Evolutionary conservation across 2,113 vertebrate genomes (phyloP).

Genomic region (Laticauda laticaudata): DNA sequence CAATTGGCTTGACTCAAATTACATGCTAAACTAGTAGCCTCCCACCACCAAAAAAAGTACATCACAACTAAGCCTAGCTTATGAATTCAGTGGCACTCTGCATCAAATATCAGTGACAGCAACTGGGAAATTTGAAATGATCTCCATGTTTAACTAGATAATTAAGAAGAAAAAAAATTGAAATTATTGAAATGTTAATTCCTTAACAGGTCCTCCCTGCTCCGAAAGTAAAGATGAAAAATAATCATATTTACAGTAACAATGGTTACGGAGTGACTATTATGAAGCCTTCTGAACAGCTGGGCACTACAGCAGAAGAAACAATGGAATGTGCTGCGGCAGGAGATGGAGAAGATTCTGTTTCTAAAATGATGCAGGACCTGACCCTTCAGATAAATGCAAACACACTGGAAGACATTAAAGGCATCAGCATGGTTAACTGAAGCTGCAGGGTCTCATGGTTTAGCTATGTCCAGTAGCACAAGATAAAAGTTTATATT

Average conservation of each 20-base stretch:
- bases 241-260: slow-evolving; percentile 63
- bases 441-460: slow-evolving; percentile 25
- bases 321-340: slow-evolving; percentile 48
- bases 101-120: not conserved
- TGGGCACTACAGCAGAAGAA: slow-evolving; percentile 47
- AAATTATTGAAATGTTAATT: not conserved
- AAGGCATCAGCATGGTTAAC: slow-evolving; percentile 58
- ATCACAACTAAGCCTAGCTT: not conserved
- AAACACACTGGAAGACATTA: slow-evolving; percentile 57
- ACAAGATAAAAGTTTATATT: not conserved
- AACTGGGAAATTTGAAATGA: not conserved
- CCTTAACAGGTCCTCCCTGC: slow-evolving; percentile 58
- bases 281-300: slow-evolving; percentile 53
- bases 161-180: not conserved
- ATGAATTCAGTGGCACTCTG: not conserved
- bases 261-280: slow-evolving; percentile 59
- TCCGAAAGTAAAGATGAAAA: slow-evolving; percentile 67
- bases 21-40: not conserved
- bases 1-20: not conserved
- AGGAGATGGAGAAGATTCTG: slow-evolving; percentile 50
- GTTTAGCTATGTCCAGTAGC: not conserved
- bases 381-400: slow-evolving; percentile 59
- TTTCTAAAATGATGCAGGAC: slow-evolving; percentile 59
- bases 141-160: not conserved
- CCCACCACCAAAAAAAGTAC: not conserved